Evolutionary conservation across 2,888 invertebrate genomes (phyloP).

Genomic region (Scrobipalpa costella): DNA sequence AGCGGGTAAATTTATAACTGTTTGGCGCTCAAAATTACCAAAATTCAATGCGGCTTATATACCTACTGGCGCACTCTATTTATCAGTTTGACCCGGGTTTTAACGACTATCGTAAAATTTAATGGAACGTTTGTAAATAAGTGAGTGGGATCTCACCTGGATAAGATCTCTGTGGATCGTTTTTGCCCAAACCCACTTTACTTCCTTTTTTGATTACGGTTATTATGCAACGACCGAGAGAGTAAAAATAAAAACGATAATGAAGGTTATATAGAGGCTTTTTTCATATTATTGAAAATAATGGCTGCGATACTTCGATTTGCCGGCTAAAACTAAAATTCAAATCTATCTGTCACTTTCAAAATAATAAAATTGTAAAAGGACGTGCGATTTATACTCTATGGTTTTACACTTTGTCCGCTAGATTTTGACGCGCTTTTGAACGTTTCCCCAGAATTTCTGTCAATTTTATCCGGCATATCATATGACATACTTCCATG

Average conservation of each 20-base stretch:
- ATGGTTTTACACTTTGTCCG: too few species aligned
- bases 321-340: too few species aligned
- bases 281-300: not conserved
- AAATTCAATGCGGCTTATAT: not conserved
- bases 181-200: not conserved
- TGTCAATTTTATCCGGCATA: too few species aligned
- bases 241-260: not conserved
- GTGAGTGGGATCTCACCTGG: slow-evolving; percentile 17
- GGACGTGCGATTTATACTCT: too few species aligned
- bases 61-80: not conserved
- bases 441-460: too few species aligned
- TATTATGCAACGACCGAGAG: not conserved
- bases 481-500: too few species aligned
- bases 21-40: not conserved
- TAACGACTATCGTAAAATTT: slow-evolving; percentile 16
- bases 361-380: too few species aligned
- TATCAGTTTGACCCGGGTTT: slow-evolving; percentile 9
- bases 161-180: slow-evolving; percentile 6
- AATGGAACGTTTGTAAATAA: slow-evolving; percentile 19
- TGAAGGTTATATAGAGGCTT: slow-evolving; percentile 1
- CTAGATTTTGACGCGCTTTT: too few species aligned
- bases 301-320: too few species aligned
- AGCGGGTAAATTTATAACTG: slow-evolving; percentile 7
- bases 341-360: too few species aligned
- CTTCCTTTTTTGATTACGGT: slow-evolving; percentile 10